These are phyloP conservation scores for Monopterus albus DNA, from an alignment of 2,113 vertebrate species.

Conservation along the genomic window DNA sequence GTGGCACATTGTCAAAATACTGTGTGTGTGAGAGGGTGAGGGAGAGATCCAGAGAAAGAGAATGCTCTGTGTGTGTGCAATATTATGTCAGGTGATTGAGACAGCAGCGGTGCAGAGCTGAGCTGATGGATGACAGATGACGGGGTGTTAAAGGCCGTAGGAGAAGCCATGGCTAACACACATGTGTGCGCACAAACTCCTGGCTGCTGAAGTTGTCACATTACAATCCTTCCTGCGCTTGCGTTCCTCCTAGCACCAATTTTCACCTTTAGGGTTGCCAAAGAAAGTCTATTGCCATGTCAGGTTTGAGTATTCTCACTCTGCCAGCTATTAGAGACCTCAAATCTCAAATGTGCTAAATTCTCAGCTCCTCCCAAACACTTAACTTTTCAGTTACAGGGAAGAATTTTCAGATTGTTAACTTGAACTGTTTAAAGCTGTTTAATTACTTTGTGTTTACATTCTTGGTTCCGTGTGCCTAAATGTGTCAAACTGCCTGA, in stretches of 20 bases:
- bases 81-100: slow-evolving; percentile 69
- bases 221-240: slow-evolving; percentile 52
- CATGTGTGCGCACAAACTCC: slow-evolving; percentile 15
- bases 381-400: slow-evolving; percentile 1
- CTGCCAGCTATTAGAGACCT: slow-evolving; percentile 4
- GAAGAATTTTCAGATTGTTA: too few relatives aligned
- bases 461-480: slow-evolving; percentile 7
- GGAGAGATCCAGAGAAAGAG: not conserved
- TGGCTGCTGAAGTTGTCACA: slow-evolving; percentile 50
- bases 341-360: slow-evolving; percentile 8
- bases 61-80: slow-evolving; percentile 13
- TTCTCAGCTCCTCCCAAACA: not conserved
- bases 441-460: too few relatives aligned
- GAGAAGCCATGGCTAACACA: slow-evolving; percentile 55
- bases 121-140: slow-evolving; percentile 67
- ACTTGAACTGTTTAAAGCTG: too few relatives aligned
- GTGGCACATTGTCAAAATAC: slow-evolving; percentile 58
- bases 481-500: slow-evolving; percentile 15
- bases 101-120: slow-evolving; percentile 54
- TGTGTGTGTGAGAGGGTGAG: slow-evolving; percentile 21
- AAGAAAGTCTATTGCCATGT: slow-evolving; percentile 42
- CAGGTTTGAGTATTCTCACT: slow-evolving; percentile 32
- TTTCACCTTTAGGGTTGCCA: slow-evolving; percentile 55
- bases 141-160: slow-evolving; percentile 66
- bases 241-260: slow-evolving; percentile 46